These are phyloP conservation scores for Argyresthia goedartella DNA, from an alignment of 2,888 invertebrate genomes.

Conservation along the genomic window DNA sequence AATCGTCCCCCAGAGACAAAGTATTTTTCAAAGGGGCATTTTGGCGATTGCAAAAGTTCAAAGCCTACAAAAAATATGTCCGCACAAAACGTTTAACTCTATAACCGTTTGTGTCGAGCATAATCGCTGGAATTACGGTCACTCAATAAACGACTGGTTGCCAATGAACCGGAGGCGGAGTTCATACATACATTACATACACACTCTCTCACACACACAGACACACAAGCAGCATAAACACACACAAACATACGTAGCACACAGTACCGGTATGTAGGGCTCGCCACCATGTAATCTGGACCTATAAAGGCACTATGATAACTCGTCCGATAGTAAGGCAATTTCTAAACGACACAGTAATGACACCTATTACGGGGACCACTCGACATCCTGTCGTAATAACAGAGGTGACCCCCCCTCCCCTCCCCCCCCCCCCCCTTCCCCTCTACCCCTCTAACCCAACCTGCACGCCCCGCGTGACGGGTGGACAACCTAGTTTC, in stretches of 20 bases:
- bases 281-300: slow-evolving; percentile 54
- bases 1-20: too few species aligned
- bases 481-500: slow-evolving; percentile 47
- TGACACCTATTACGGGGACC: slow-evolving; percentile 62
- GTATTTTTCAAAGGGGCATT: too few species aligned
- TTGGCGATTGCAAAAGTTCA: too few species aligned
- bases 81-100: neutral
- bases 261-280: neutral
- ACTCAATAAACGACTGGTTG: neutral
- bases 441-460: slow-evolving; percentile 14
- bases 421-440: slow-evolving; percentile 11
- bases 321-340: slow-evolving; percentile 64
- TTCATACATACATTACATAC: neutral
- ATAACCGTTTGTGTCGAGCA: neutral
- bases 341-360: slow-evolving; percentile 66
- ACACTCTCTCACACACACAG: neutral
- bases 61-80: neutral
- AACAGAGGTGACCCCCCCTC: slow-evolving; percentile 12
- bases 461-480: too few species aligned
- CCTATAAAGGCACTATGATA: slow-evolving; percentile 60
- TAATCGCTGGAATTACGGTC: neutral
- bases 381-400: slow-evolving; percentile 54
- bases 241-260: neutral
- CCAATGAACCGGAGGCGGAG: neutral
- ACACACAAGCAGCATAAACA: neutral